Evolutionary conservation across 2,888 invertebrate genomes (phyloP), one percentile per base, ranked within the genome.

Genomic region (Ectropis crepuscularia): DNA sequence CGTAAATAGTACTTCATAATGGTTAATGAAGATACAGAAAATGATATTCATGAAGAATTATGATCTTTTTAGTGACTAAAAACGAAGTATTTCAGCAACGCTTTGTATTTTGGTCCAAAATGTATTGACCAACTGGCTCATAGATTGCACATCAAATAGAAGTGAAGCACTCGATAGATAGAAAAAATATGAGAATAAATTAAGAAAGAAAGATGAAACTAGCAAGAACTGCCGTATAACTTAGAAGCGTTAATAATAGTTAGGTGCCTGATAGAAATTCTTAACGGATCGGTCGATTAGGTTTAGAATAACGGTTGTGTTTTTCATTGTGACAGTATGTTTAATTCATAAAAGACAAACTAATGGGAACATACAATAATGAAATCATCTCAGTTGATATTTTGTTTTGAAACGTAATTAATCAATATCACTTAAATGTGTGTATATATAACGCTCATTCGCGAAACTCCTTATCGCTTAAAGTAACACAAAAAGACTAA

Each of bases 141-240:
- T 89, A 90, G 88, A 77, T 72, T 83, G 88, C 90, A 90, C 89
- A 77, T 82, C 79, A 74, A 73, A 74, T 85, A 89, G 86, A 86
- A 66, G 81, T 87, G 85, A 74, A 75, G 82, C 89, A 89, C 89
- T 72, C 74, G 75, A 62, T 89, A 89, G 87, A 85, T 89, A 89
- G 86, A 81, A 71, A 67, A 62, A 73, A 74, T 77, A 74, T 63
- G 63, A 73, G 61, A 16, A 46, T 47, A 16, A 41, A 46, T 60
- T 61, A 60, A 60, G 48, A 38, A 57, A 11, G 74, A 72, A 69
- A 54, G 69, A 65, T 61, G 70, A 71, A 71, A 88, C 89, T 89
- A 90, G 91, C 89, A 69, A 65, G 81, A 82, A 89, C 89, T 90
- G 90, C 90, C 90, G 87, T 65, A 78, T 77, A 73, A 68, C 69